Base-by-base conservation (phyloP, 2,797 vertebrate species). In the Setipinna tenuifilis region DNA sequence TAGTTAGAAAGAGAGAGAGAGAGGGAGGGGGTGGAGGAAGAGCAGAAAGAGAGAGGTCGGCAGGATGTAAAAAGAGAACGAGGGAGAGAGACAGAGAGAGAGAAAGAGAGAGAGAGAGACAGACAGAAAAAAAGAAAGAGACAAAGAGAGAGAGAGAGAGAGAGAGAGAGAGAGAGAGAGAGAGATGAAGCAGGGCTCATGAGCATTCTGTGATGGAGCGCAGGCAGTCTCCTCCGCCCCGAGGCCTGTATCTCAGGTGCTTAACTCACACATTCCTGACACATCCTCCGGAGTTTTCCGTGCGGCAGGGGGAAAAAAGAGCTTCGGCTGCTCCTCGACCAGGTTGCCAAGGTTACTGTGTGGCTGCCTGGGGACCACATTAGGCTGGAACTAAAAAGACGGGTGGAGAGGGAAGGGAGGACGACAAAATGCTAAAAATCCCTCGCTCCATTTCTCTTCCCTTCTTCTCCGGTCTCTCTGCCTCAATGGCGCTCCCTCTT, bases 301-400 rank as follows among this genome's bases (percentile, higher is more conserved):
- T 54, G 81, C 19, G 12, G 68, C 68, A 82, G 82, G 65, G 85
- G 83, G 7, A 41, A 82, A 14, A 44, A 71, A 87, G 83, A 87
- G 82, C 88, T 82, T 65, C 62, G 23, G 31, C 83, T 87, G 68
- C 85, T 85, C 71, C 35, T 82, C 83, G 82, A 84, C 65, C 85
- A 84, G 83, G 87, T 88, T 88, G 81, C 83, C 83, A 90, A 86
- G 86, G 87, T 84, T 90, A 88, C 86, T 10, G 82, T 82, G 81
- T 62, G 75, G 25, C 84, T 19, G 5, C 58, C 83, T 80, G 71
- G 81, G 87, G 85, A 85, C 86, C 82, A 80, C 83, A 84, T 85
- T 87, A 85, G 85, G 54, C 85, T 58, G 65, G 65, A 71, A 31
- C 65, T 28, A 61, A 84, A 78, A 71, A 54, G 25, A 44, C 50